Base-by-base conservation (phyloP, 2,888 invertebrate genomes). In the Pseudanteris insignis region DNA sequence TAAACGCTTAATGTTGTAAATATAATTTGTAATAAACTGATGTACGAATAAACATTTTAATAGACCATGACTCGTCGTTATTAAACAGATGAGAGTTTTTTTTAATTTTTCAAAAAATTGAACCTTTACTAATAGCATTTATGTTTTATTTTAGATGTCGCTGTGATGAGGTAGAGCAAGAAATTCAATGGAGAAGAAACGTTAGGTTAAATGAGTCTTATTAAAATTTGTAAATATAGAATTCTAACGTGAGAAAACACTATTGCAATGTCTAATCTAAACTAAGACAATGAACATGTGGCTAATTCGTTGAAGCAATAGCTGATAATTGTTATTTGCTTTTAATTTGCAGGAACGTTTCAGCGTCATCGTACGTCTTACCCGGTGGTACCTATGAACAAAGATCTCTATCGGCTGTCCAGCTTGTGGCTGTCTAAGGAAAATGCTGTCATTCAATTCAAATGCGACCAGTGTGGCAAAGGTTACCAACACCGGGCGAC, bases 391-490 rank as follows among this genome's bases (percentile, higher is more conserved):
- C 47, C 51, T 2, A 15, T 51, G 29, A 47, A 43, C 13, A 55
- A 60, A 25, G 54, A 63, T 14, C 12, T 43, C 2, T n/a, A 7
- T 9, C 2, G 21, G 15, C 18, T 43, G 2, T 53, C 53, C 18
- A 7, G 12, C 4, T n/a, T 37, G n/a, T 53, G 53, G 53, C 14
- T 37, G 0, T 30, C 29, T 30, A 53, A 53, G 18, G 36, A 43
- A n/a, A 43, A 7, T 12, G 12, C 12, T 7, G 43, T 37, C 2
- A 43, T 53, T 40, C 36, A 74, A 50, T 78, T 69, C 65, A 76
- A 75, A 50, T 81, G 81, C 68, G 76, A 78, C 3, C 74, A 71
- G 47, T 81, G 81, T 64, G 76, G 77, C 66, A 79, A 75, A 58
- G 76, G 73, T 21, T 81, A 80, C 57, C 70, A 74, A 4, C 73